These are phyloP conservation scores for Lomographa bimaculata DNA, from an alignment of 2,888 invertebrate genomes.

Conservation along the genomic window DNA sequence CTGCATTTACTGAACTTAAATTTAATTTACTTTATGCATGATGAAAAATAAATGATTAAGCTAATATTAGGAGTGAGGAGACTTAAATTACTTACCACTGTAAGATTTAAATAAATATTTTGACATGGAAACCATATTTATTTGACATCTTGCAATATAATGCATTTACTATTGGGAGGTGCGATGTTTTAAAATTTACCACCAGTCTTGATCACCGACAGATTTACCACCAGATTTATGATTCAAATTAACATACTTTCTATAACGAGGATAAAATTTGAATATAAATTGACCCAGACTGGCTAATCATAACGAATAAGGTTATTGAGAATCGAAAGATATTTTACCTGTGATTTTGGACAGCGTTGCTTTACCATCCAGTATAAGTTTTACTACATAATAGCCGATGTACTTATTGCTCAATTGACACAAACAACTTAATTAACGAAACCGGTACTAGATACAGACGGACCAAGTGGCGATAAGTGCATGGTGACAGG, in stretches of 20 bases:
- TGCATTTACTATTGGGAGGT: no score
- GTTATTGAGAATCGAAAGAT: constrained; percentile 1
- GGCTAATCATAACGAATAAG: constrained; percentile 3
- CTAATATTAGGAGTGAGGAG: no score
- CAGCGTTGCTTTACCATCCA: background rate
- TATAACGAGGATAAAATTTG: constrained; percentile 18
- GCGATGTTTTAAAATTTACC: no score
- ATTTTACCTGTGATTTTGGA: background rate
- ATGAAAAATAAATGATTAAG: no score
- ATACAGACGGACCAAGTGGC: background rate
- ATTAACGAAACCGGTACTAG: constrained; percentile 4
- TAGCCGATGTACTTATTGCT: constrained; percentile 3
- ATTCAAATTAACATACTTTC: constrained; percentile 6
- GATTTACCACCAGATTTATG: constrained; percentile 29
- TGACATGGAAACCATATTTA: no score
- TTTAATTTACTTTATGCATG: no score
- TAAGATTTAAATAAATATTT: no score
- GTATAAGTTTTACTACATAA: background rate
- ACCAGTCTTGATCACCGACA: constrained; percentile 19
- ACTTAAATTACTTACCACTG: no score
- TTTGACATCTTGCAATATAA: no score
- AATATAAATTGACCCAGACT: constrained; percentile 14
- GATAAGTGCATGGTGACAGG: constrained; percentile 9
- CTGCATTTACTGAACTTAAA: no score
- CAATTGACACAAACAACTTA: constrained; percentile 8